Percentiles rank a stretch among this genome's conserved stretches.
Conservation (phyloP, 2,888 invertebrate species). For the Pseudeuparius sepicola region DNA sequence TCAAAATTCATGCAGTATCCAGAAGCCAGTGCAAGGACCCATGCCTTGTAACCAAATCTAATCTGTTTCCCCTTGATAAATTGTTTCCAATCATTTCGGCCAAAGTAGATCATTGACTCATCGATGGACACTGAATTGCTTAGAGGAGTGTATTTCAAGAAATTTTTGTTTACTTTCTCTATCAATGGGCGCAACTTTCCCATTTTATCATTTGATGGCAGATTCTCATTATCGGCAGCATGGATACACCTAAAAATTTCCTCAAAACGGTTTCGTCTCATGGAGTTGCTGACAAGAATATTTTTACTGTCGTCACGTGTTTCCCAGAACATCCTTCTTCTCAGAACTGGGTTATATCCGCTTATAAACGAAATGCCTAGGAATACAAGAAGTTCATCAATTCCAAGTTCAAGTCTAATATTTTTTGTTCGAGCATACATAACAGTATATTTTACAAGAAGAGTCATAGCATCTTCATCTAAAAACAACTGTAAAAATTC, state of each 20-base stretch:
- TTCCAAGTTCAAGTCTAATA: neutral
- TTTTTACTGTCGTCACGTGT: constrained; percentile 27
- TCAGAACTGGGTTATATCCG: constrained; percentile 27
- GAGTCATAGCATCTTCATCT: neutral
- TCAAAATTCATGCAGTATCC: constrained; percentile 12
- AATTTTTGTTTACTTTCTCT: constrained; percentile 5
- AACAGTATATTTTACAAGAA: neutral
- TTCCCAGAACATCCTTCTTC: constrained; percentile 28
- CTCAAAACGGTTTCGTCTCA: constrained; percentile 22
- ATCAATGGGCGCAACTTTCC: constrained; percentile 7
- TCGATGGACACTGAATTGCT: constrained; percentile 4
- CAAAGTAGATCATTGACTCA: neutral
- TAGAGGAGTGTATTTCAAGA: neutral
- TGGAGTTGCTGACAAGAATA: constrained; percentile 23
- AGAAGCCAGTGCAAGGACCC: constrained; percentile 8
- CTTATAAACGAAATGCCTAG: constrained; percentile 19
- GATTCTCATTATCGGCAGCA: constrained; percentile 14
- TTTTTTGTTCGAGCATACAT: too few relatives aligned
- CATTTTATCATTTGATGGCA: constrained; percentile 10
- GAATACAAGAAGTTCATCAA: constrained; percentile 4
- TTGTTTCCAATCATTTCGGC: too few relatives aligned
- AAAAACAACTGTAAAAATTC: too few relatives aligned
- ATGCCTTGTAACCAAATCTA: constrained; percentile 12
- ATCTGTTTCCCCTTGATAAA: constrained; percentile 5
- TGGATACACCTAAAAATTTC: too few relatives aligned